phyloP scores from a whole-genome alignment of 2,888 invertebrate genomes.

The Cantharis rustica region DNA sequence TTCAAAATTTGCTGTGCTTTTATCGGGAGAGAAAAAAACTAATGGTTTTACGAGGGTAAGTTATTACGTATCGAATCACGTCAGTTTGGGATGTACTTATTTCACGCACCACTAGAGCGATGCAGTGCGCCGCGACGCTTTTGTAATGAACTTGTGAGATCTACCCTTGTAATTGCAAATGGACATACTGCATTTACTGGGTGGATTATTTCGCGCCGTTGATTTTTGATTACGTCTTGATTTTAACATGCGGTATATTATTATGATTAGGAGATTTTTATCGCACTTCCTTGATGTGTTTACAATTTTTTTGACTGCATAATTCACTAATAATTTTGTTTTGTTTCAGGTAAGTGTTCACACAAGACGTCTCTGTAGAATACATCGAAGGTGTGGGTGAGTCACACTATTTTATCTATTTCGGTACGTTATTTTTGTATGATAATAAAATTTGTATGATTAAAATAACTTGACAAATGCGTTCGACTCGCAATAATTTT shows the following conservation, averaged over 20 bases:
- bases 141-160: conserved; percentile 11
- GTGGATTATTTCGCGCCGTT: conserved; percentile 36
- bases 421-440: background rate
- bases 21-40: background rate
- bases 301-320: background rate
- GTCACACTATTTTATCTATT: background rate
- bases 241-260: conserved; percentile 23
- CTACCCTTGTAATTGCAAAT: conserved; percentile 18
- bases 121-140: conserved; percentile 25
- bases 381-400: background rate
- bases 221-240: conserved; percentile 36
- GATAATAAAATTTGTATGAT: background rate
- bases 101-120: conserved; percentile 49
- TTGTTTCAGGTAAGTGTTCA: conserved; percentile 9
- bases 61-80: conserved; percentile 19
- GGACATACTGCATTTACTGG: conserved; percentile 13
- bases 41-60: background rate
- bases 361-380: background rate
- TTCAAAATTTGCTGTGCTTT: background rate
- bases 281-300: background rate
- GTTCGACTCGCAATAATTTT: background rate
- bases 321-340: background rate
- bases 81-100: conserved; percentile 42
- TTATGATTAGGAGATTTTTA: background rate
- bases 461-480: background rate